phyloP scores from a whole-genome alignment of 2,797 vertebrate genomes.

The Buceros bicornis region DNA sequence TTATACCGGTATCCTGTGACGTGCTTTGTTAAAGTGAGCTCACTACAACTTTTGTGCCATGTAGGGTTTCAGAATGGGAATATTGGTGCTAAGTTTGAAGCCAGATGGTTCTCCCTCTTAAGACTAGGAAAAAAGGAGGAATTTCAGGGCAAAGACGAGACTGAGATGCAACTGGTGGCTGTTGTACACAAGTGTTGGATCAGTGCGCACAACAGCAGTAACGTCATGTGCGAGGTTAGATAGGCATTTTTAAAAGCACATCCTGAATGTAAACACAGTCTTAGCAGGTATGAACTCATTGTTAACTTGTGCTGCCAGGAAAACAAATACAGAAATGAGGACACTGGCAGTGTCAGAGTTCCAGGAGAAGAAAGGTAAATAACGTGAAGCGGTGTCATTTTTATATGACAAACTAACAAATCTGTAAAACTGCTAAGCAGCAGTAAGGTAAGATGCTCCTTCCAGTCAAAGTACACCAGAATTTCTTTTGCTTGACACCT shows the following conservation, averaged over 20 bases:
- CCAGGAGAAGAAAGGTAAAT: conserved; percentile 43
- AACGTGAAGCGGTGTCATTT: neutral
- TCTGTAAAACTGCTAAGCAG: neutral
- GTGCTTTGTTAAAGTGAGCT: neutral
- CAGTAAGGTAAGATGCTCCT: conserved; percentile 29
- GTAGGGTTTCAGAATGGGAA: neutral
- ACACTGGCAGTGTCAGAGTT: conserved; percentile 25
- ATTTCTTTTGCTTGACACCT: conserved; percentile 13
- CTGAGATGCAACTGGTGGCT: neutral
- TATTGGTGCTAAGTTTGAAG: neutral
- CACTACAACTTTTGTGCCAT: neutral
- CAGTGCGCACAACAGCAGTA: neutral
- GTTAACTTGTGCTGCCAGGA: conserved; percentile 48
- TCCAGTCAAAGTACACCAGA: neutral
- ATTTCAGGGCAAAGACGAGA: neutral
- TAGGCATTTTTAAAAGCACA: neutral
- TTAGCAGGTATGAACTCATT: conserved; percentile 9
- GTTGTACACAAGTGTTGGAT: neutral
- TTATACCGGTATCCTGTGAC: neutral
- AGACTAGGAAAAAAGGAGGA: neutral
- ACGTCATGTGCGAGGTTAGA: neutral
- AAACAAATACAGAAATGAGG: neutral
- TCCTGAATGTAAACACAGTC: neutral
- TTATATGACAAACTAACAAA: neutral
- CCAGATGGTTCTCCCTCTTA: neutral